phyloP scores from a whole-genome alignment of 2,113 vertebrate species.

The Pongo pygmaeus region DNA sequence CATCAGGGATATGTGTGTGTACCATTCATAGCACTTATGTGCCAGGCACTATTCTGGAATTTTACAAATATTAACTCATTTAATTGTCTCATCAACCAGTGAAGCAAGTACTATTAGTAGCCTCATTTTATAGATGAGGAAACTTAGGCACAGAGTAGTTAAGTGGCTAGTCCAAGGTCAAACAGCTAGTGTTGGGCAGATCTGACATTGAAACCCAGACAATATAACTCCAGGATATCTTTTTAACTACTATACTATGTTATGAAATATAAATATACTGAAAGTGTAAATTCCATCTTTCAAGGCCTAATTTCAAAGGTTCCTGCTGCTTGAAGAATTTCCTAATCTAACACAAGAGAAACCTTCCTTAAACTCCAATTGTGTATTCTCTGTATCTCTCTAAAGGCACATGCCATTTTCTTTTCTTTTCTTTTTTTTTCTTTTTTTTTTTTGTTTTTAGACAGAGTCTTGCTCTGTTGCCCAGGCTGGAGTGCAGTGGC shows the following conservation, averaged over 20 bases:
- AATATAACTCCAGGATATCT: neutral
- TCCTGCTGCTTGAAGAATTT: neutral
- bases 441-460: no score
- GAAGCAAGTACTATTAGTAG: neutral
- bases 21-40: slow-evolving; percentile 2
- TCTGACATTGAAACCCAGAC: neutral
- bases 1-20: neutral
- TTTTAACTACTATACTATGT: neutral
- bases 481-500: no score
- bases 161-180: slow-evolving; percentile 25
- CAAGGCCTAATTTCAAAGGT: slow-evolving; percentile 7
- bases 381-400: neutral
- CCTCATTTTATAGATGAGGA: slow-evolving; percentile 1
- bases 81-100: neutral
- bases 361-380: neutral
- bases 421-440: no score
- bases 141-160: neutral
- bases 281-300: neutral
- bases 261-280: slow-evolving; percentile 11
- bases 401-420: neutral
- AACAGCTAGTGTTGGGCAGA: neutral
- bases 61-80: slow-evolving; percentile 33
- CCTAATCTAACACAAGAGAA: neutral
- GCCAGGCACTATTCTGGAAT: neutral
- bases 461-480: no score